These are phyloP conservation scores for Tylochromis polylepis DNA, from an alignment of 2,113 vertebrate species.

Conservation along the genomic window DNA sequence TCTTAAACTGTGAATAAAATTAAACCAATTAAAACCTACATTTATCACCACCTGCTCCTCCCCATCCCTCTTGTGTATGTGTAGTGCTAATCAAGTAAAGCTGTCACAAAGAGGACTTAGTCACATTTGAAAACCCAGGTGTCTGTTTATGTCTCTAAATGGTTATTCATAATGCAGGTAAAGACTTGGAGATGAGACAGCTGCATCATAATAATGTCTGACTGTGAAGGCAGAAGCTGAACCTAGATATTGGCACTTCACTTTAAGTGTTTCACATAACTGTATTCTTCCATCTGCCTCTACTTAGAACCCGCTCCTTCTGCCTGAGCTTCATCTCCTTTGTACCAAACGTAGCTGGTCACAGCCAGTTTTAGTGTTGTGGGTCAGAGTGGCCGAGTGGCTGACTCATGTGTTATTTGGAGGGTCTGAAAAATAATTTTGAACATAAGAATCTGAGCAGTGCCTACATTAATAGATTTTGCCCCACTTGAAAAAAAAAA, in stretches of 20 bases:
- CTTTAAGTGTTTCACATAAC: background rate
- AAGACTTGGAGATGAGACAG: background rate
- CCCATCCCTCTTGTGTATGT: background rate
- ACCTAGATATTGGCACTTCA: background rate
- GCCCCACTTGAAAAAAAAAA: background rate
- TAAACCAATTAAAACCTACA: background rate
- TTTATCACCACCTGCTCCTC: background rate
- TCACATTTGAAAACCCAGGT: background rate
- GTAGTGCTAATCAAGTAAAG: background rate
- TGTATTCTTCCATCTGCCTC: background rate
- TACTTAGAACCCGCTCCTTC: background rate
- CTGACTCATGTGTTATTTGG: conserved; percentile 52
- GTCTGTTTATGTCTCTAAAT: background rate
- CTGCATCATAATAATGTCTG: background rate
- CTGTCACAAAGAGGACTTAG: background rate
- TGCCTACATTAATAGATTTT: background rate
- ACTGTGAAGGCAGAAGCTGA: background rate
- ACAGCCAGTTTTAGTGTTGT: conserved; percentile 51
- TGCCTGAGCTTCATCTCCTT: conserved; percentile 21
- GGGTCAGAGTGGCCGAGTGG: conserved; percentile 43
- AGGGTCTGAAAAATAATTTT: conserved; percentile 30
- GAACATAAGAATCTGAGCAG: background rate
- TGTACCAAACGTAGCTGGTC: conserved; percentile 57
- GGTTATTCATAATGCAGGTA: background rate
- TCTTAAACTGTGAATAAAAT: background rate